These are phyloP conservation scores for Brachionus plicatilis DNA, from an alignment of 1,140 invertebrate genomes.

Conservation along the genomic window DNA sequence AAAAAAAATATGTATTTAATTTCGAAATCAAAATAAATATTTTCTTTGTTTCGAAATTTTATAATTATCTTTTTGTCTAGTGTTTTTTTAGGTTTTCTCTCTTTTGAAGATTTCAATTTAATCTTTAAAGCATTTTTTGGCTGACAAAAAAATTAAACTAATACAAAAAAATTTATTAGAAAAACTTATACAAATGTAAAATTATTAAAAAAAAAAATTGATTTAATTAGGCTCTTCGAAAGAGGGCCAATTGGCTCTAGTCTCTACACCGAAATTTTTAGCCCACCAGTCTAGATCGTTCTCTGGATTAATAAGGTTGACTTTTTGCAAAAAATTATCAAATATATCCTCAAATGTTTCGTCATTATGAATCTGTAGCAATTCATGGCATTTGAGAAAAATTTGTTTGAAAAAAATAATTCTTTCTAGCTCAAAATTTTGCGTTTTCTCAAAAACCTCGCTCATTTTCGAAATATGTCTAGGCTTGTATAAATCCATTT, in stretches of 20 bases:
- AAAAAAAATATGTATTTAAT: background rate
- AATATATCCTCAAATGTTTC: background rate
- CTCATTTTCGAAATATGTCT: slow-evolving; percentile 73
- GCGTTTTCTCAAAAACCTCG: slow-evolving; percentile 84
- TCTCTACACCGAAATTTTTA: slow-evolving; percentile 10
- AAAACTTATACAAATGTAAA: background rate
- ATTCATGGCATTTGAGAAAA: slow-evolving; percentile 1
- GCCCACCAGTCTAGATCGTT: slow-evolving; percentile 3
- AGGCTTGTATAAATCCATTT: slow-evolving; percentile 89
- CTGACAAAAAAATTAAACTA: background rate
- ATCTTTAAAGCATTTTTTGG: background rate
- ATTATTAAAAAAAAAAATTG: background rate
- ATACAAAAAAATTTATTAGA: background rate
- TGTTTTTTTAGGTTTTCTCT: background rate
- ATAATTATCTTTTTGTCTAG: background rate
- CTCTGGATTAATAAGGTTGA: background rate
- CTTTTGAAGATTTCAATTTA: no score
- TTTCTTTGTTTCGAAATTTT: background rate
- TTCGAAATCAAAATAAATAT: background rate
- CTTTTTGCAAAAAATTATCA: background rate
- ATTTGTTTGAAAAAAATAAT: slow-evolving; percentile 43
- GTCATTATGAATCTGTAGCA: slow-evolving; percentile 16
- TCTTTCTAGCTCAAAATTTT: slow-evolving; percentile 86
- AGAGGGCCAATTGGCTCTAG: slow-evolving; percentile 9
- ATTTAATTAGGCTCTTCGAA: slow-evolving; percentile 15